phyloP scores from a whole-genome alignment of 2,113 vertebrate species.

The Tinamus guttatus region DNA sequence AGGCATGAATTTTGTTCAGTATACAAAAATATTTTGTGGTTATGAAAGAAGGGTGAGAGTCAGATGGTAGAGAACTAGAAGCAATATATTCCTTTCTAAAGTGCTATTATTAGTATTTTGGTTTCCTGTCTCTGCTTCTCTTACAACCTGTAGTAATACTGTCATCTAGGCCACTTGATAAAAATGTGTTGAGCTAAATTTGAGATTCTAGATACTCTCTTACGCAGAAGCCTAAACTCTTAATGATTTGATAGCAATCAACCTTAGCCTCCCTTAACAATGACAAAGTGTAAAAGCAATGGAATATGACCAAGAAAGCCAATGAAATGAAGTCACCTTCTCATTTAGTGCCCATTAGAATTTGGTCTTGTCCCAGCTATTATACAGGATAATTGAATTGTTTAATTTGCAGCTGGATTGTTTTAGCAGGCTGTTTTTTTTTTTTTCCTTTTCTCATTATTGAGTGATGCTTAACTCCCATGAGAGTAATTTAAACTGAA shows the following conservation, averaged over 20 bases:
- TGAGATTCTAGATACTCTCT: background rate
- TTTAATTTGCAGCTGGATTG: conserved; percentile 57
- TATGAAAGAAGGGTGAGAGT: background rate
- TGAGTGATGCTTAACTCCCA: conserved; percentile 55
- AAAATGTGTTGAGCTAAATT: background rate
- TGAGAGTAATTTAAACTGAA: conserved; percentile 65
- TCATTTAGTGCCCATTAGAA: conserved; percentile 40
- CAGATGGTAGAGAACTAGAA: background rate
- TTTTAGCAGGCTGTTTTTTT: conserved; percentile 29
- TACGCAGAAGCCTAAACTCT: background rate
- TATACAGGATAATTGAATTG: conserved; percentile 60
- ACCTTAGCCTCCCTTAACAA: background rate
- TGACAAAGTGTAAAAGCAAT: background rate
- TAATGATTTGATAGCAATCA: background rate
- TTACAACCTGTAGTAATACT: background rate
- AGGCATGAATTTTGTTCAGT: background rate
- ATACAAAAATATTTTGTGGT: background rate
- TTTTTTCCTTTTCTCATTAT: conserved; percentile 42
- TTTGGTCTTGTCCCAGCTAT: conserved; percentile 29
- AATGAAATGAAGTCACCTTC: conserved; percentile 2
- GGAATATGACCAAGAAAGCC: background rate
- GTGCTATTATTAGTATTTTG: background rate
- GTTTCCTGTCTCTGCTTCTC: background rate
- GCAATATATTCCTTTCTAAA: background rate
- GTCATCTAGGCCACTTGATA: background rate